These are phyloP conservation scores for Arvicanthis niloticus DNA, from an alignment of 2,113 vertebrate genomes.

Conservation along the genomic window DNA sequence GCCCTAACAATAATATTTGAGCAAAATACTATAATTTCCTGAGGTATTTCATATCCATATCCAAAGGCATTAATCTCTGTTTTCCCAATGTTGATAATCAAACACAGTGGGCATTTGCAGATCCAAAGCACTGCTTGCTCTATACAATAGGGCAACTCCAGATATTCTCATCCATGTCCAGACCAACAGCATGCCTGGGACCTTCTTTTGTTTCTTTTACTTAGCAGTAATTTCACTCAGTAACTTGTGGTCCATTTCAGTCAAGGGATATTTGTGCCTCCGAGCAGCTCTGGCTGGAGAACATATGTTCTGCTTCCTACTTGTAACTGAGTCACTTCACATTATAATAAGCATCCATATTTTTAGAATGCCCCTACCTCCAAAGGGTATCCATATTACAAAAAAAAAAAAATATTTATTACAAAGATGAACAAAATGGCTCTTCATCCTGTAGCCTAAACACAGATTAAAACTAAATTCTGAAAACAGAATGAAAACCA, in stretches of 20 bases:
- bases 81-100: not conserved
- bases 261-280: not conserved
- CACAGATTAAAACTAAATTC: constrained; percentile 48
- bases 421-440: not conserved
- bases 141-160: not conserved
- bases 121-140: not conserved
- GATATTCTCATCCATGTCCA: not conserved
- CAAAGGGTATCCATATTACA: constrained; percentile 29
- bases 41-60: not conserved
- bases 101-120: not conserved
- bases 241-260: not conserved
- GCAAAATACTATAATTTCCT: not conserved
- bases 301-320: constrained; percentile 6
- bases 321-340: not conserved
- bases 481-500: not conserved
- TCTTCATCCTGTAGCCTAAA: not conserved
- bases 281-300: not conserved
- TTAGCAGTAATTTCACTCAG: constrained; percentile 1
- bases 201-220: not conserved
- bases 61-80: not conserved
- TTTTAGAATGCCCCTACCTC: constrained; percentile 19
- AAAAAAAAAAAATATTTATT: not conserved
- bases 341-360: not conserved
- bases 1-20: not conserved
- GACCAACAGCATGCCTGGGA: not conserved